Conservation (phyloP, 2,113 vertebrate species). For the Tylochromis polylepis region DNA sequence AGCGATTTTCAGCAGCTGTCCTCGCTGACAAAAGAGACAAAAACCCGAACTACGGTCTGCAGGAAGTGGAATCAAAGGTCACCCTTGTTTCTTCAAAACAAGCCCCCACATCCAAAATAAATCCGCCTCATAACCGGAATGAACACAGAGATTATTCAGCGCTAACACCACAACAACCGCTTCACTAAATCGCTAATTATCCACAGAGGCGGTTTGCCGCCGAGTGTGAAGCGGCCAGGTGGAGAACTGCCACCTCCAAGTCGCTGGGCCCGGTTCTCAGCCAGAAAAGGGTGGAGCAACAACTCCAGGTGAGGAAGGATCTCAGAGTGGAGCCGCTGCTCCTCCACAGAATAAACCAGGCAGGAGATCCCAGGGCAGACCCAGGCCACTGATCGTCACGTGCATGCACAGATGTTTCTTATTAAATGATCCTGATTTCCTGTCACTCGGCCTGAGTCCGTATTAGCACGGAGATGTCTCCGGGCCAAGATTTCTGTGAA, state of each 20-base stretch:
- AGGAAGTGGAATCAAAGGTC: background rate
- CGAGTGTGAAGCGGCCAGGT: fast-evolving
- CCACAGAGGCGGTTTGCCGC: background rate
- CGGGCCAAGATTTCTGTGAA: background rate
- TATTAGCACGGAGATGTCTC: background rate
- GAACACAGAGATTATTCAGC: background rate
- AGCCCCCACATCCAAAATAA: background rate
- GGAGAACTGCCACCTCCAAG: background rate
- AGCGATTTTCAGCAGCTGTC: background rate
- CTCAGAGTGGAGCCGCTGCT: background rate
- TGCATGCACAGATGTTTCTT: background rate
- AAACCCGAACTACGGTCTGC: background rate
- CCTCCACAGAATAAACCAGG: background rate
- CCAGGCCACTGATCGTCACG: too few relatives aligned
- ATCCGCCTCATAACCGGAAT: background rate
- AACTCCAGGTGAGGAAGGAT: background rate
- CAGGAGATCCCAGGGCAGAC: background rate
- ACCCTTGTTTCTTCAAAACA: background rate
- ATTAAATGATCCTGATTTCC: background rate
- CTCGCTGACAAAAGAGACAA: background rate
- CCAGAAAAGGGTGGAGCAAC: background rate
- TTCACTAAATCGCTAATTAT: background rate
- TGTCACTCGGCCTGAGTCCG: background rate
- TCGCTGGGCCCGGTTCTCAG: too few relatives aligned
- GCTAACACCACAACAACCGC: background rate